phyloP scores from a whole-genome alignment of 2,888 invertebrate species.

The Ormyrus nitidulus region DNA sequence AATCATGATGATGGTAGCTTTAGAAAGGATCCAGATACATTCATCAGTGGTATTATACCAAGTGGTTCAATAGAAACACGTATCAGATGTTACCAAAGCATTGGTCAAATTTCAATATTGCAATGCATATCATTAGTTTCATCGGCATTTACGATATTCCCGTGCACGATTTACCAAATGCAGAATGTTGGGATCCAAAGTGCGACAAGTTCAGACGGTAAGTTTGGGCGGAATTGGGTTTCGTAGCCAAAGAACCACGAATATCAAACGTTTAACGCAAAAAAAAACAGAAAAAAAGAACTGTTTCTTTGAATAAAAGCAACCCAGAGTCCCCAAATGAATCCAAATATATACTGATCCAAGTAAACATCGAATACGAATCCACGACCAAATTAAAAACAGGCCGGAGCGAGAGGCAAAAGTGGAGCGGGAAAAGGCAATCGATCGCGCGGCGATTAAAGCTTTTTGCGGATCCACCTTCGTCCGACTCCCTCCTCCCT shows the following conservation, averaged over 20 bases:
- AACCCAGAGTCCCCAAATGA: no score
- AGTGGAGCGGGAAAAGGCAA: neutral
- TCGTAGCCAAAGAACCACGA: no score
- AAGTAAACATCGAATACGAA: neutral
- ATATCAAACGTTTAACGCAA: no score
- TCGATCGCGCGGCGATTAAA: neutral
- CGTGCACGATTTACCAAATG: slow-evolving; percentile 39
- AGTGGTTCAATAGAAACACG: neutral
- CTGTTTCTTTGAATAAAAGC: no score
- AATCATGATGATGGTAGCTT: no score
- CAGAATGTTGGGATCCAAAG: slow-evolving; percentile 20
- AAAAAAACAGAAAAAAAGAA: no score
- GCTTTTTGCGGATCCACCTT: neutral
- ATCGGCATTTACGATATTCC: slow-evolving; percentile 13
- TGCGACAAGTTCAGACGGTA: slow-evolving; percentile 39
- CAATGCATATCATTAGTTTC: neutral
- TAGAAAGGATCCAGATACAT: no score
- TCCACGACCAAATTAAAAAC: no score
- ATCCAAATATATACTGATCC: neutral
- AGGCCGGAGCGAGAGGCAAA: no score
- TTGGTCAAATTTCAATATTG: slow-evolving; percentile 8
- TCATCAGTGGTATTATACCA: no score
- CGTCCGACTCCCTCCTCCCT: neutral
- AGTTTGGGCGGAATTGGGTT: neutral
- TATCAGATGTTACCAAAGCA: neutral